Percentiles rank a stretch among this genome's conserved stretches.
These are phyloP conservation scores for Athene noctua DNA, from an alignment of 2,113 vertebrate genomes.

Conservation along the genomic window DNA sequence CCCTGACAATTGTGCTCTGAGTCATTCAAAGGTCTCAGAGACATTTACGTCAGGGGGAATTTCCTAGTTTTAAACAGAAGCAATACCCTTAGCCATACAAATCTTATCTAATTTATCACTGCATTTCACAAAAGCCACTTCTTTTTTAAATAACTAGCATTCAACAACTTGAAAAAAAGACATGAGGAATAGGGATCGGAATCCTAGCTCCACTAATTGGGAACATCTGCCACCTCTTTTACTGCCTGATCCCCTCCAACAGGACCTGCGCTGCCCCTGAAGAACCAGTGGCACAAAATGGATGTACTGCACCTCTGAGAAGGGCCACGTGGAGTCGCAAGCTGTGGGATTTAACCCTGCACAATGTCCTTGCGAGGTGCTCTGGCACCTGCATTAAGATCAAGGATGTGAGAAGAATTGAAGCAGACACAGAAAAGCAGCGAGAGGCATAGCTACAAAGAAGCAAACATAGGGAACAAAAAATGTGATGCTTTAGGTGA, in stretches of 20 bases:
- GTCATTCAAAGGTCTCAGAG: not conserved
- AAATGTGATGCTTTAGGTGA: not conserved
- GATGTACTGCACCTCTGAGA: not conserved
- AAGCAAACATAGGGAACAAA: not conserved
- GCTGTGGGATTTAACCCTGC: not conserved
- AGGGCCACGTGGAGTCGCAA: not conserved
- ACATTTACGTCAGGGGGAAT: not conserved
- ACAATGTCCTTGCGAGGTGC: not conserved
- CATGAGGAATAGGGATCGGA: not conserved
- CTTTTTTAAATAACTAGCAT: not conserved
- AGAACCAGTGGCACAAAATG: not conserved
- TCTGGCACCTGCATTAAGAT: not conserved
- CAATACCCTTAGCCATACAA: not conserved
- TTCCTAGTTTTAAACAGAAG: constrained; percentile 7
- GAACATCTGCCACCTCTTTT: not conserved
- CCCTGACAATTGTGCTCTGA: not conserved
- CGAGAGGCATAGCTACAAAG: not conserved
- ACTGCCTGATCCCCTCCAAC: not conserved
- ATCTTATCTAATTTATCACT: not conserved
- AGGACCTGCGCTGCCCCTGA: not conserved
- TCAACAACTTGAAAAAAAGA: not conserved
- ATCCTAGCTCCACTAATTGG: not conserved
- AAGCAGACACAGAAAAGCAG: not conserved
- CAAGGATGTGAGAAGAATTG: not conserved
- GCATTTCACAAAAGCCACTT: not conserved